Base-by-base conservation (phyloP, 2,113 vertebrate genomes). In the Blennius ocellaris region DNA sequence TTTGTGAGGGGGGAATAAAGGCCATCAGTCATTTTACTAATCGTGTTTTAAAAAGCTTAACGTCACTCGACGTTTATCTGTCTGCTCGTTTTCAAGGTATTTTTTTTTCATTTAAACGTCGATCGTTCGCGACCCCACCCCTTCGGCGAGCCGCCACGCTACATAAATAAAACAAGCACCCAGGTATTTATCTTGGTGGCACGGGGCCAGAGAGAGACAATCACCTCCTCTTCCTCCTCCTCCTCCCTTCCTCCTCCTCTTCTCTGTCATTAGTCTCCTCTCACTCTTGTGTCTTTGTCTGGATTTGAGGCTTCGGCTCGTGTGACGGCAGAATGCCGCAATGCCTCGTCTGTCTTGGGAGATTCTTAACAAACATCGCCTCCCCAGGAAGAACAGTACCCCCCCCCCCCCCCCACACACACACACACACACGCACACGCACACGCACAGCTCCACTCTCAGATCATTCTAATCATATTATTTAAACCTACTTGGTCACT, bases 291-390 rank as follows among this genome's bases (percentile, higher is more conserved):
- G 78, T 81, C 87, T 91, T 92, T 92, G 89, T 92, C 87, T 90
- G 86, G 84, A 84, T 88, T 84, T n/a, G 87, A 80, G 82, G 86
- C 78, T 86, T 82, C 48, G 80, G n/a, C 88, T 89, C 80, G 7
- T 86, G 86, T 85, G 87, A 89, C 73, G 76, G 79, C 87, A 90
- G 79, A 80, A 82, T 91, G 88, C 91, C 85, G 89, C 89, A 91
- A 88, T 87, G 91, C 87, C 87, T 88, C 80, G 84, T 81, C 89
- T 84, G 89, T 89, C 86, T 86, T 86, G 85, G 68, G 85, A 90
- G 86, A 89, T 81, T 80, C 78, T 89, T 89, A 83, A 87, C 86
- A 86, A 86, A 90, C 87, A 83, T 85, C 82, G 77, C 73, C 60
- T 82, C 76, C 65, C 75, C 64, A 62, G 69, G 60, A 84, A 76